Conservation (phyloP, 1,140 invertebrate species). For the Heliconius hermathena region DNA sequence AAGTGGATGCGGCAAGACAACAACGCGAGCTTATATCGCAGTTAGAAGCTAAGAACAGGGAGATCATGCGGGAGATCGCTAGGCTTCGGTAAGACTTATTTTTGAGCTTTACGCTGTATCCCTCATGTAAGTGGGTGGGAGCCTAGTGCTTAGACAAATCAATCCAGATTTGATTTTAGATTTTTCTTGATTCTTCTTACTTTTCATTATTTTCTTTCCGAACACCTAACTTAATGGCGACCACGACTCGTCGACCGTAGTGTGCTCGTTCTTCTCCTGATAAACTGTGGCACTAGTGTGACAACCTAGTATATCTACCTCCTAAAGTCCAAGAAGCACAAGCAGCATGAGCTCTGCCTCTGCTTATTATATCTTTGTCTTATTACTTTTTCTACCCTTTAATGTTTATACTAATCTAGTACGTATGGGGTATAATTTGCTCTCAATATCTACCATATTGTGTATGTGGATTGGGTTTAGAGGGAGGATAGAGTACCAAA, state of each 20-base stretch:
- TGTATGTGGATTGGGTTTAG: too few relatives aligned
- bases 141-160: too few relatives aligned
- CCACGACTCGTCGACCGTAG: not conserved
- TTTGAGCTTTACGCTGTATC: too few relatives aligned
- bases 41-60: constrained; percentile 97
- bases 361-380: too few relatives aligned
- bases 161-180: too few relatives aligned
- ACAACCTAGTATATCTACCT: not conserved
- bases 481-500: too few relatives aligned
- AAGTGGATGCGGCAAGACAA: constrained; percentile 91
- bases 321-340: constrained; percentile 89
- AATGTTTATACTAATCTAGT: not conserved
- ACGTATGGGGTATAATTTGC: not conserved
- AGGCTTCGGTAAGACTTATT: constrained; percentile 86
- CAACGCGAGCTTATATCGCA: constrained; percentile 97
- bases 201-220: too few relatives aligned
- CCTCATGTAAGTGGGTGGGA: too few relatives aligned
- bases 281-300: not conserved
- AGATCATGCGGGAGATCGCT: constrained; percentile 98
- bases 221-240: too few relatives aligned
- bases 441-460: too few relatives aligned
- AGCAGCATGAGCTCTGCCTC: constrained; percentile 47
- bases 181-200: too few relatives aligned
- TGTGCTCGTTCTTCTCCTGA: not conserved
- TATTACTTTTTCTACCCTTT: not conserved